Percentiles rank a stretch among this genome's conserved stretches.
Conservation (phyloP, 2,113 vertebrate species). For the Mus musculus region GRCm39 chr11:35570001-35570500, state of each 20-base stretch:
- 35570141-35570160: background rate
- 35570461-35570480: background rate
- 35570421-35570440: too few relatives aligned
- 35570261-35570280: constrained; percentile 92
- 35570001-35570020: background rate
- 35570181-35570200: background rate
- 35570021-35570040: background rate
- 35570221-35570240: constrained; percentile 93
- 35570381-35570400: background rate
- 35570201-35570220: background rate
- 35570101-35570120: background rate
- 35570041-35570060: background rate
- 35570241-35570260: constrained; percentile 95
- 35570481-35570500: background rate
- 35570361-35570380: background rate
- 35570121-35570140: background rate
- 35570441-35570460: background rate
- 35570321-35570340: constrained; percentile 86
- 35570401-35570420: background rate
- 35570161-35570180: background rate
- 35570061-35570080: background rate
- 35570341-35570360: background rate
- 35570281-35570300: constrained; percentile 95
- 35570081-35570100: background rate
- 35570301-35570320: constrained; percentile 90